Evolutionary conservation across 2,797 vertebrate species (phyloP), one percentile per base, ranked within the genome.

Genomic region (Micromesistius poutassou): DNA sequence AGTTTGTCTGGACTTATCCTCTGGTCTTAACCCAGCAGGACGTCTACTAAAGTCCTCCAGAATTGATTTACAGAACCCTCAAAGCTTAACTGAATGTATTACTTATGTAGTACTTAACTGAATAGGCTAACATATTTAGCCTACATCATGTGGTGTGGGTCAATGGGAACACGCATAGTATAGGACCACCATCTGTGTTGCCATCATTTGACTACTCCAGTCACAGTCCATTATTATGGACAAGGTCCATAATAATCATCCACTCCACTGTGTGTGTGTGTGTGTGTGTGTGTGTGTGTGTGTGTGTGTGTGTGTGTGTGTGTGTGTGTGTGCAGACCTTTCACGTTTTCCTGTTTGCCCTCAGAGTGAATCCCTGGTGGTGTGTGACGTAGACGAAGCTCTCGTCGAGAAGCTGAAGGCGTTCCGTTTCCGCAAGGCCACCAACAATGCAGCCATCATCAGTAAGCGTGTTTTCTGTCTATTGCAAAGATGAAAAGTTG

Each of bases 361-460:
- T 55, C 85, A 95, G 95, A 94, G 92, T 81, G 93, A 95, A 76
- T 91, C 94, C 78, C 92, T 95, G 88, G 93, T 92, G 16, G 93
- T 95, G 77, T 95, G 95, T 79, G 93, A 94, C 6, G 94, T 95
- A 83, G 94, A 95, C 35, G 89, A 87, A 77, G 92, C 93, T 33
- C 87, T 95, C 84, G 88, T 95, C 0, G 88, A 92, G 76, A 95
- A 92, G 90, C 87, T 95, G 80, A 87, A 42, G 50, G 84, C 91
- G 76, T 95, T 95, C 35, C 94, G 94, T 72, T 93, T 95, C 82
- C 93, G 94, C 71, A 95, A 95, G 89, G 91, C 93, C 82, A 95
- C 93, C 79, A 94, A 91, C 30, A 95, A 95, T 6, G 94, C 94
- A 0, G 95, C 95, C 55, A 94, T 95, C 75, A 86, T 95, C 71